Conservation (phyloP, 2,888 invertebrate genomes). For the Drosophila pseudotakahashii region DNA sequence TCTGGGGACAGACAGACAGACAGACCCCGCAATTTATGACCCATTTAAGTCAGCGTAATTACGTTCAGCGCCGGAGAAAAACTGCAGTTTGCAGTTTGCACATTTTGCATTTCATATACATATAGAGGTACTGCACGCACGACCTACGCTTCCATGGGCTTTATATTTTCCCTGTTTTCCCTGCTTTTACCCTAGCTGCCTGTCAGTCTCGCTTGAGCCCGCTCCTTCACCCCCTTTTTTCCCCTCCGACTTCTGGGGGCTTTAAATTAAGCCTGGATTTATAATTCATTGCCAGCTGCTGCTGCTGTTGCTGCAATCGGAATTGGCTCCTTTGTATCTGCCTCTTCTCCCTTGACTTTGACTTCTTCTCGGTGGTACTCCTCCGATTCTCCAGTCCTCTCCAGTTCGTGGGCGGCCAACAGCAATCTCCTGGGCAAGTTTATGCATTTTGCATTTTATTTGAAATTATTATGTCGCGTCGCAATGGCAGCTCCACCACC, state of each 20-base stretch:
- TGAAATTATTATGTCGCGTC: constrained; percentile 81
- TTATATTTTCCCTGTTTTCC: constrained; percentile 36
- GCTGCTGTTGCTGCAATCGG: constrained; percentile 17
- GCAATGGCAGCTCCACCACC: constrained; percentile 35
- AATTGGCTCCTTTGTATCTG: constrained; percentile 41
- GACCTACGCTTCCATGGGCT: constrained; percentile 45
- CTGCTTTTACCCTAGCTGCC: not conserved
- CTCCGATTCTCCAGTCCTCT: constrained; percentile 1
- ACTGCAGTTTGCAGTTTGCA: constrained; percentile 32
- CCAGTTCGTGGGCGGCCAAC: constrained; percentile 70
- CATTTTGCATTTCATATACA: constrained; percentile 28
- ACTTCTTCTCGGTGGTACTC: constrained; percentile 2
- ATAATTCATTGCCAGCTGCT: constrained; percentile 78
- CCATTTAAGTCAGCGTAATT: constrained; percentile 82
- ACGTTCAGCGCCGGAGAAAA: constrained; percentile 53
- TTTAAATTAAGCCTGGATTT: constrained; percentile 81
- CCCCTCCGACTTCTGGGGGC: constrained; percentile 43
- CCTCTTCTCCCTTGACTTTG: constrained; percentile 33
- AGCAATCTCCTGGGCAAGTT: constrained; percentile 55
- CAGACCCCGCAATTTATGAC: constrained; percentile 75
- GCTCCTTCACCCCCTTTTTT: not conserved
- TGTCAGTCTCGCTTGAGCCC: constrained; percentile 9
- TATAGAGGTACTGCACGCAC: constrained; percentile 42
- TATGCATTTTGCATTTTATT: constrained; percentile 80
- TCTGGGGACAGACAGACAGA: constrained; percentile 16